phyloP scores from a whole-genome alignment of 2,888 invertebrate species.

The Eledona agricola region DNA sequence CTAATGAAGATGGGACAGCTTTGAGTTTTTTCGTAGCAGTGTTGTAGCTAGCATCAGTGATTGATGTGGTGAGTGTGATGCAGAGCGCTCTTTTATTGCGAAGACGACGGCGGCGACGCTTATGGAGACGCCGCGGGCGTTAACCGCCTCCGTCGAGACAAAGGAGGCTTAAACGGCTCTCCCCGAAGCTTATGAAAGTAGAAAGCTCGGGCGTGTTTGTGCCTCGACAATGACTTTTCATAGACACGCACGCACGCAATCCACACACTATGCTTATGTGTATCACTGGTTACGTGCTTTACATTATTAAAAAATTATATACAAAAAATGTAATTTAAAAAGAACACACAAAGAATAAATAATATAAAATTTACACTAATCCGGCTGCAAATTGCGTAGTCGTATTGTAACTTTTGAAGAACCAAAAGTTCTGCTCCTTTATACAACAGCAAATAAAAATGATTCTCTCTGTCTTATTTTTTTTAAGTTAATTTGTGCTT shows the following conservation, averaged over 20 bases:
- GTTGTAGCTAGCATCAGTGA: constrained; percentile 1
- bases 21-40: constrained; percentile 4
- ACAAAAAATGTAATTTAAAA: too few relatives aligned
- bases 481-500: too few relatives aligned
- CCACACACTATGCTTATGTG: constrained; percentile 19
- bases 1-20: constrained; percentile 22
- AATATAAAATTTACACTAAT: too few relatives aligned
- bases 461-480: too few relatives aligned
- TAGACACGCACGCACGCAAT: constrained; percentile 24
- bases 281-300: too few relatives aligned
- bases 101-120: constrained; percentile 13
- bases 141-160: constrained; percentile 35
- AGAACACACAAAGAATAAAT: too few relatives aligned
- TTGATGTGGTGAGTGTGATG: constrained; percentile 24
- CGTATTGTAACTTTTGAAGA: too few relatives aligned
- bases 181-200: constrained; percentile 31
- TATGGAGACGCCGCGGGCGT: constrained; percentile 22
- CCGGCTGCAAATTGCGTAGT: too few relatives aligned
- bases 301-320: too few relatives aligned
- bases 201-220: constrained; percentile 26
- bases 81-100: constrained; percentile 15
- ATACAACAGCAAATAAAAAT: too few relatives aligned
- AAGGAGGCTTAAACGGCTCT: constrained; percentile 34
- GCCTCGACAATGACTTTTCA: constrained; percentile 32
- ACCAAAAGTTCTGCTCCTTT: too few relatives aligned